Evolutionary conservation across 1,140 invertebrate species (phyloP).

Genomic region (Argopecten irradians): DNA sequence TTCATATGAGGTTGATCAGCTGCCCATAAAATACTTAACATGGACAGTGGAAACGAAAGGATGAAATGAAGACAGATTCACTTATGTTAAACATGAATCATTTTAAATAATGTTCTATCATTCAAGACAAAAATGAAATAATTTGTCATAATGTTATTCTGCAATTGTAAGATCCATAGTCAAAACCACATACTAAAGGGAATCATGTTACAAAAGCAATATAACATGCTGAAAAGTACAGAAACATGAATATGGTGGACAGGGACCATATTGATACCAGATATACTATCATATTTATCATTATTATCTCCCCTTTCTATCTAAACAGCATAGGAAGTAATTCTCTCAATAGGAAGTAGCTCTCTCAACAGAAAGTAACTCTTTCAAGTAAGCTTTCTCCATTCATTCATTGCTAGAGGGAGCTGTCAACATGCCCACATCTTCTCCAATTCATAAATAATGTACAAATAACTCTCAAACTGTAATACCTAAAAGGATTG

Average conservation of each 20-base stretch:
- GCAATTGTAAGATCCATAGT: not conserved
- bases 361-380: too few relatives aligned
- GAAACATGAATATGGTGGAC: not conserved
- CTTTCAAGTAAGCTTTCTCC: too few relatives aligned
- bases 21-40: not conserved
- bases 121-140: not conserved
- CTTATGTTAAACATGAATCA: not conserved
- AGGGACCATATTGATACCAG: not conserved
- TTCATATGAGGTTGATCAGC: not conserved
- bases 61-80: not conserved
- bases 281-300: not conserved
- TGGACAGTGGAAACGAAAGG: not conserved
- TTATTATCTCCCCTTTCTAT: not conserved
- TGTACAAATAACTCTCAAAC: too few relatives aligned
- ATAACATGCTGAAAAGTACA: not conserved
- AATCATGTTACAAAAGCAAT: not conserved
- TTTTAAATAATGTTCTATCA: not conserved
- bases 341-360: too few relatives aligned
- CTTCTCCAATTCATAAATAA: too few relatives aligned
- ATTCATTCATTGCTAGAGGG: too few relatives aligned
- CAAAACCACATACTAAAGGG: not conserved
- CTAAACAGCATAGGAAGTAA: too few relatives aligned
- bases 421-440: too few relatives aligned
- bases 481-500: too few relatives aligned
- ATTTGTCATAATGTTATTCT: not conserved